Evolutionary conservation across 2,797 vertebrate species (phyloP), one percentile per base, ranked within the genome.

Genomic region (Lophura swinhoii): DNA sequence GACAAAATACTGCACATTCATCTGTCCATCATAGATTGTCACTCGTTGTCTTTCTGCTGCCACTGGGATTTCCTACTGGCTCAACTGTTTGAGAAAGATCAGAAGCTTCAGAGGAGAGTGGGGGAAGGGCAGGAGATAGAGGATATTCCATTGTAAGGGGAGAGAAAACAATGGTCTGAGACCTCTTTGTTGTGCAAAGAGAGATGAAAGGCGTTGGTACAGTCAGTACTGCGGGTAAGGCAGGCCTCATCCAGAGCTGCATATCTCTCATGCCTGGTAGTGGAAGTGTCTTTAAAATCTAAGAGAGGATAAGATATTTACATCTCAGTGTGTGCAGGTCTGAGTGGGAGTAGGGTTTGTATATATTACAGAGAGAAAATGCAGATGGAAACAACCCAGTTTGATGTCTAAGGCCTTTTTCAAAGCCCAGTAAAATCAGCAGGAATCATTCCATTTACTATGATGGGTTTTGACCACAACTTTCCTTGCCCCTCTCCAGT

Each of bases 281-380:
- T 33, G 83, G 49, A 80, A 83, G 44, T 62, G 49, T 74, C 69
- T 85, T 41, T 62, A 76, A 68, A 82, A 87, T 89, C 92, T 89
- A 43, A 91, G 66, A 62, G 31, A 95, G 41, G 17, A 74, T 80
- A 58, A 77, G 78, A 15, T 85, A 82, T 93, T 90, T 90, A 55
- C 84, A 53, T 56, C 48, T 80, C 88, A 88, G 16, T 2, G 0
- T 73, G 31, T 46, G n/a, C 3, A 1, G 0, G 0, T n/a, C 77
- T 91, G 44, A 16, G 69, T 94, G 78, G 88, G 72, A 93, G 81
- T 35, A 71, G 12, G 11, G 20, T 73, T 93, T 94, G 78, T 83
- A 12, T 92, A 87, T 16, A 37, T 70, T 67, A 60, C 4, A 56
- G 64, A 24, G 11, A 87, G 53, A 89, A 92, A 44, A 20, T 85